These are phyloP conservation scores for Eupristina koningsbergeri DNA, from an alignment of 1,140 invertebrate species.

Conservation along the genomic window DNA sequence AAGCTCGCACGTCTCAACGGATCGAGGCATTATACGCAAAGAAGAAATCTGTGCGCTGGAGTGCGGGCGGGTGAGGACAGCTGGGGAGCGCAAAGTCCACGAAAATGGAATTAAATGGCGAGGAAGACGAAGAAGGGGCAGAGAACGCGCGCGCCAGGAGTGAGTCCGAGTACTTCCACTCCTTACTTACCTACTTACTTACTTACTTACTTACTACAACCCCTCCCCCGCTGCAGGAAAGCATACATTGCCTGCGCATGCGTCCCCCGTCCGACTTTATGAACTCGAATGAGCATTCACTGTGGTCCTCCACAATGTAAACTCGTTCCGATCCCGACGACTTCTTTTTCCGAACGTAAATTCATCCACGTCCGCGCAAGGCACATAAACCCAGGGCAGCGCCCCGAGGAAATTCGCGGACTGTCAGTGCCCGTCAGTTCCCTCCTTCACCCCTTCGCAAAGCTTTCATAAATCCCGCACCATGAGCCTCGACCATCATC, in stretches of 20 bases:
- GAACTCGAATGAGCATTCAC: not conserved
- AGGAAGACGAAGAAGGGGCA: not conserved
- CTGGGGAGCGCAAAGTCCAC: not conserved
- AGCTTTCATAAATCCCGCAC: not conserved
- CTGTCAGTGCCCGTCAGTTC: not conserved
- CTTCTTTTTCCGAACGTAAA: not conserved
- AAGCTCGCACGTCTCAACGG: not conserved
- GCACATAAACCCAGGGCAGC: not conserved
- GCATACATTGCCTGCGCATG: not conserved
- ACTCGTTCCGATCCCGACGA: not conserved
- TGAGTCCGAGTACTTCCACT: not conserved
- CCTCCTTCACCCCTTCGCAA: not conserved
- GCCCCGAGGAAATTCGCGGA: not conserved
- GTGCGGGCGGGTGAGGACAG: conserved; percentile 5
- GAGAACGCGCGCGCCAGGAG: not conserved
- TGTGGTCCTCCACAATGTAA: not conserved
- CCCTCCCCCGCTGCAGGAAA: not conserved
- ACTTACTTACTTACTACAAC: not conserved
- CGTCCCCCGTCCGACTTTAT: not conserved
- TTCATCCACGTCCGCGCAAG: not conserved
- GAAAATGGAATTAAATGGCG: conserved; percentile 43
- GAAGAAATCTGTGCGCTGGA: conserved; percentile 27
- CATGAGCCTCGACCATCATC: not conserved
- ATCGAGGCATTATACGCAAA: not conserved
- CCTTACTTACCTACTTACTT: not conserved